phyloP scores from a whole-genome alignment of 1,140 invertebrate genomes.

The Drosophila teissieri region DNA sequence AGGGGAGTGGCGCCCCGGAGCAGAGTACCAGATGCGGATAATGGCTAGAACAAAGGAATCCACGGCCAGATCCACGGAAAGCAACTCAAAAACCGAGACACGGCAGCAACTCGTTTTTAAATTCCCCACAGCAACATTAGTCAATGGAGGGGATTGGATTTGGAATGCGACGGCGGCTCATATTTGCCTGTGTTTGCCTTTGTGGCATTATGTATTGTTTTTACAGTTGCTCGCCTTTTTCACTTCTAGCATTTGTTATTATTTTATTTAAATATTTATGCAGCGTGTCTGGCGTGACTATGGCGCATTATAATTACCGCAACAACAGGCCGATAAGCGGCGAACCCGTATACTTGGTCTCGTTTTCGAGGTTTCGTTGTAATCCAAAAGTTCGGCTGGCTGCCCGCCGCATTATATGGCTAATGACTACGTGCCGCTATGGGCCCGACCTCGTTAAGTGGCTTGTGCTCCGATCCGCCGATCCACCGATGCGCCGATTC shows the following conservation, averaged over 20 bases:
- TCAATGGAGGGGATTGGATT: constrained; percentile 59
- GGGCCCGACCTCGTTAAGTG: constrained; percentile 58
- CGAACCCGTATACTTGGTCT: constrained; percentile 54
- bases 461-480: constrained; percentile 18
- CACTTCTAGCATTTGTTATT: constrained; percentile 74
- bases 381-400: constrained; percentile 15
- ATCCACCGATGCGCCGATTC: not conserved
- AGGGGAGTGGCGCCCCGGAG: constrained; percentile 14
- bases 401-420: constrained; percentile 23
- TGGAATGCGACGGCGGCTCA: constrained; percentile 12
- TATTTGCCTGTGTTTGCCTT: constrained; percentile 25
- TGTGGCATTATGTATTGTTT: constrained; percentile 73
- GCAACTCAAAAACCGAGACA: constrained; percentile 15
- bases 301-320: constrained; percentile 75
- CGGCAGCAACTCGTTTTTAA: constrained; percentile 25
- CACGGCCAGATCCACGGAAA: not conserved
- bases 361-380: constrained; percentile 45
- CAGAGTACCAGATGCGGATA: constrained; percentile 4
- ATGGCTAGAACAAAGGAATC: constrained; percentile 37
- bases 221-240: constrained; percentile 73
- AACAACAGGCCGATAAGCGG: constrained; percentile 18
- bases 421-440: constrained; percentile 65
- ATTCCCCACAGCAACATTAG: constrained; percentile 44
- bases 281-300: constrained; percentile 79
- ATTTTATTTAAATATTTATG: constrained; percentile 83